Percentiles rank a stretch among this genome's conserved stretches.
Conservation (phyloP, 2,113 vertebrate species). For the Gopherus evgoodei region DNA sequence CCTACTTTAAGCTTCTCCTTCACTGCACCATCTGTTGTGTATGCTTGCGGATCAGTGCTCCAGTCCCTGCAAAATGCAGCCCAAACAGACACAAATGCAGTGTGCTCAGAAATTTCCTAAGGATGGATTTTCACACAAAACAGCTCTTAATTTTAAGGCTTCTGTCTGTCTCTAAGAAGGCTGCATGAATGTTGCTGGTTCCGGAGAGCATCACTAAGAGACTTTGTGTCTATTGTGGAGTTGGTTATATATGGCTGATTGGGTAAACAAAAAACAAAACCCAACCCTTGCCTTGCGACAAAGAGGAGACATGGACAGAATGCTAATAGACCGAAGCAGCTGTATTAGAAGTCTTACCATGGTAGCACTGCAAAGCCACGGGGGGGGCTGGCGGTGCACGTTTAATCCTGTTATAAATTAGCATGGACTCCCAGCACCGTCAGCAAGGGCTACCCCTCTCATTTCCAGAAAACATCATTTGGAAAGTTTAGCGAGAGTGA, state of each 20-base stretch:
- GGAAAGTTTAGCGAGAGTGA: slow-evolving; percentile 12
- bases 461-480: slow-evolving; percentile 59
- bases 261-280: slow-evolving; percentile 32
- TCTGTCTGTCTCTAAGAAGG: neutral
- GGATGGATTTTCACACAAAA: neutral
- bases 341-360: neutral
- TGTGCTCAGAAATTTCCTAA: neutral
- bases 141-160: neutral
- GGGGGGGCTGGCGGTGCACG: neutral
- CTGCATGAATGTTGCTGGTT: rapidly evolving
- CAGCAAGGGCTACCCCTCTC: neutral
- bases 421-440: slow-evolving; percentile 28
- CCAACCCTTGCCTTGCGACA: slow-evolving; percentile 15
- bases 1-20: neutral
- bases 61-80: neutral
- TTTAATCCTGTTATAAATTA: slow-evolving; percentile 65
- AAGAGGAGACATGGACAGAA: neutral
- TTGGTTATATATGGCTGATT: neutral
- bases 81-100: neutral
- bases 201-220: neutral
- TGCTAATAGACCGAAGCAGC: slow-evolving; percentile 19
- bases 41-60: rapidly evolving
- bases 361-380: neutral
- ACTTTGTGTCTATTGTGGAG: neutral
- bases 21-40: neutral